Conservation (phyloP, 2,888 invertebrate genomes). For the Siphonodentalium dalli region DNA sequence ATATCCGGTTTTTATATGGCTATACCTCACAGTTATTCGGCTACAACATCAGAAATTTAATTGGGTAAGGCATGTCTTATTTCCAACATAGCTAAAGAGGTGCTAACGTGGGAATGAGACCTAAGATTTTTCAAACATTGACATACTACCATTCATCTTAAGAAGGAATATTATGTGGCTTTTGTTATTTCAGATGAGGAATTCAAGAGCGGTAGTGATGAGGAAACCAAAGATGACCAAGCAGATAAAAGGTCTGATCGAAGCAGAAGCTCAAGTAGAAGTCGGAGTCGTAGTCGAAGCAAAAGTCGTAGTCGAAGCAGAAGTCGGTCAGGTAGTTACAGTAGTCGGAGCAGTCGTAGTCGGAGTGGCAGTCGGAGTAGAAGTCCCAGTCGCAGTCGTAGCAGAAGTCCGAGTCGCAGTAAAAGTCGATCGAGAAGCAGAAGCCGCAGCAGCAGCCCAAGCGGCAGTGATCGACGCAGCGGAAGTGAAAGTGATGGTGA, state of each 20-base stretch:
- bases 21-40: no score
- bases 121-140: no score
- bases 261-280: conserved; percentile 23
- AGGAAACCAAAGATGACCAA: conserved; percentile 31
- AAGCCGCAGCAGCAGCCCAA: conserved; percentile 31
- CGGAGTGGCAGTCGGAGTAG: conserved; percentile 33
- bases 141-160: no score
- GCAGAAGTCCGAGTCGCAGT: conserved; percentile 31
- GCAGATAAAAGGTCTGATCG: conserved; percentile 24
- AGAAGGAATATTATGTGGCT: not conserved
- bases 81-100: no score
- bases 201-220: conserved; percentile 40
- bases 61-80: no score
- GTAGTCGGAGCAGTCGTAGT: conserved; percentile 29
- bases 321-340: conserved; percentile 31
- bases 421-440: conserved; percentile 34
- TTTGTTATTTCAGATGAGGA: conserved; percentile 29
- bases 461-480: conserved; percentile 41
- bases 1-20: no score
- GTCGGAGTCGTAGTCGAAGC: conserved; percentile 28
- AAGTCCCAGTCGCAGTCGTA: conserved; percentile 25
- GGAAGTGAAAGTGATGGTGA: conserved; percentile 51
- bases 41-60: no score
- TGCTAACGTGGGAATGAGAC: no score
- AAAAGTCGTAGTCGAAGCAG: conserved; percentile 27